These are phyloP conservation scores for Halocynthia roretzi DNA, from an alignment of 23 tunicate species.

Conservation along the genomic window DNA sequence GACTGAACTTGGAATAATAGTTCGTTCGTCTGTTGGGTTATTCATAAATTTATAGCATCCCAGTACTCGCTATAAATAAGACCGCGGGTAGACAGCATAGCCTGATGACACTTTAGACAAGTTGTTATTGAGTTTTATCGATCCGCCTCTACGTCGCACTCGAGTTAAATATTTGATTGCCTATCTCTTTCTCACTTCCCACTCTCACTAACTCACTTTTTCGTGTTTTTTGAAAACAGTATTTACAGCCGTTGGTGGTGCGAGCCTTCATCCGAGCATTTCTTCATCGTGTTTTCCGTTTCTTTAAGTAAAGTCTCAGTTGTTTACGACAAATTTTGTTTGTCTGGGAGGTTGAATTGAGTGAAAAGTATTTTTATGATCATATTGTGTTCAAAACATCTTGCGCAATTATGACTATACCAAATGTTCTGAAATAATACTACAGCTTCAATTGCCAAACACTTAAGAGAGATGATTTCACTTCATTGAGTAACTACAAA, in stretches of 20 bases:
- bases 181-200: slow-evolving; percentile 9
- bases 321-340: slow-evolving; percentile 35
- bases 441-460: no score
- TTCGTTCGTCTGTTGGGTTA: no score
- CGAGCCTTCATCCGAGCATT: neutral
- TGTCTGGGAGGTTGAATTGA: slow-evolving; percentile 15
- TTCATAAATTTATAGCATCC: no score
- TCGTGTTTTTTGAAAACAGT: neutral
- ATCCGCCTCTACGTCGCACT: neutral
- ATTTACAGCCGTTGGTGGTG: slow-evolving; percentile 1
- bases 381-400: slow-evolving; percentile 36
- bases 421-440: no score
- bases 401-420: slow-evolving; percentile 13
- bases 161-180: slow-evolving; percentile 25
- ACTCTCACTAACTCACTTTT: neutral
- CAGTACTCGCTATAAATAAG: neutral
- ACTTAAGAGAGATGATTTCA: no score
- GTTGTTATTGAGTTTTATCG: neutral
- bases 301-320: neutral
- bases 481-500: no score
- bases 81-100: neutral
- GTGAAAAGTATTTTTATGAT: slow-evolving; percentile 22
- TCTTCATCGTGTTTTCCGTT: neutral
- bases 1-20: no score
- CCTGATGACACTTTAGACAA: neutral